A percentile compares a stretch with the other conserved stretches of the same genome.
Evolutionary conservation across 2,797 vertebrate species (phyloP).

Genomic region (Eulemur coronatus): DNA sequence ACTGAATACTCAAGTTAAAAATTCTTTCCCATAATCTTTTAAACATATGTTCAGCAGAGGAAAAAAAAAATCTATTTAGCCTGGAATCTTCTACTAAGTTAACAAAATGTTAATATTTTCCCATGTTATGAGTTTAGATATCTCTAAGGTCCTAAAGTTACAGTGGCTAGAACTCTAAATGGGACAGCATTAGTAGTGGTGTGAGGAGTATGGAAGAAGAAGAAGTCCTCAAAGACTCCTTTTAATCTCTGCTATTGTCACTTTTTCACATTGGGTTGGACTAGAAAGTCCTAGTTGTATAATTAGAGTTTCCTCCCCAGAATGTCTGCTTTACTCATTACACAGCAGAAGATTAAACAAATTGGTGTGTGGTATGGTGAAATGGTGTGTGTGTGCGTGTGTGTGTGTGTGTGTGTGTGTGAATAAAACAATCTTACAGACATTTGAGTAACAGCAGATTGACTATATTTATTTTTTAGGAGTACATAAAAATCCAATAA

Average conservation of each 20-base stretch:
- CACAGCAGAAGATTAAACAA: not conserved
- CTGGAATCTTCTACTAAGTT: conserved; percentile 73
- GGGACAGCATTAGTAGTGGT: not conserved
- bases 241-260: conserved; percentile 14
- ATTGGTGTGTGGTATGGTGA: not conserved
- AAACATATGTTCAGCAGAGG: conserved; percentile 79
- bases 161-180: conserved; percentile 47
- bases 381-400: not conserved
- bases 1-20: conserved; percentile 74
- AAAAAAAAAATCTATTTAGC: conserved; percentile 69
- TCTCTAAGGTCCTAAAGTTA: conserved; percentile 59
- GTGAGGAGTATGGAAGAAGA: not conserved
- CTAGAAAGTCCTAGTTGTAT: not conserved
- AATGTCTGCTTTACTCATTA: conserved; percentile 73
- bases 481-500: not conserved
- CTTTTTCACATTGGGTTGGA: not conserved
- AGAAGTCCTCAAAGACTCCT: not conserved
- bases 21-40: conserved; percentile 81
- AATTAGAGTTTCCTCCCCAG: not conserved
- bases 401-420: not conserved
- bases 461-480: conserved; percentile 17
- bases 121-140: conserved; percentile 54
- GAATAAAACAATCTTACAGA: not conserved
- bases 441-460: not conserved
- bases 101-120: conserved; percentile 67